Evolutionary conservation across 2,113 vertebrate species (phyloP).

Genomic region (Trogon surrucura): DNA sequence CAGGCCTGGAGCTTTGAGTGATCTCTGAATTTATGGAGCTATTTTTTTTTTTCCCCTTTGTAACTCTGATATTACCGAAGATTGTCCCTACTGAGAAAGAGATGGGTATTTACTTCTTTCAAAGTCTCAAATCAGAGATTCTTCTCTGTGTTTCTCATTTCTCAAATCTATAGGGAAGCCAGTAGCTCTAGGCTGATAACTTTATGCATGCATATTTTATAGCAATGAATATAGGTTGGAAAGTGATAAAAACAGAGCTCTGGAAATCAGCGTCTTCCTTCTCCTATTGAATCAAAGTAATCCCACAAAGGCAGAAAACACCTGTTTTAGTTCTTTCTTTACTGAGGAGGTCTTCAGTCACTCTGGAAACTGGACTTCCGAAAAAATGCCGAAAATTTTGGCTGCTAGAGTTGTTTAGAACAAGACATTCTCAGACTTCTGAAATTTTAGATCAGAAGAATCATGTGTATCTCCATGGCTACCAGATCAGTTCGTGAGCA

Average conservation of each 20-base stretch:
- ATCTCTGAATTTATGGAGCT: background rate
- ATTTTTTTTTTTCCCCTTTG: background rate
- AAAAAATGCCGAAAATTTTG: background rate
- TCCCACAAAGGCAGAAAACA: background rate
- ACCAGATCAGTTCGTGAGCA: constrained; percentile 29
- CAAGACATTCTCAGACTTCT: constrained; percentile 36
- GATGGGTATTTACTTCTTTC: constrained; percentile 28
- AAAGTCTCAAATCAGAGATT: background rate
- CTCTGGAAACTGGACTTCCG: background rate
- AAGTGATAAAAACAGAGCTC: constrained; percentile 17
- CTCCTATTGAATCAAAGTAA: background rate
- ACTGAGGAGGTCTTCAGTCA: background rate
- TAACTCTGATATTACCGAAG: background rate
- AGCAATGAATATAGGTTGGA: background rate
- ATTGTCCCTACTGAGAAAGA: background rate
- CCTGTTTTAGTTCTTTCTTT: background rate
- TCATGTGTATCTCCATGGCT: constrained; percentile 53
- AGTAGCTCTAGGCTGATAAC: constrained; percentile 35
- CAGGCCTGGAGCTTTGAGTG: background rate
- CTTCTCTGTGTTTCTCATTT: constrained; percentile 15
- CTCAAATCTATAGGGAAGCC: constrained; percentile 38
- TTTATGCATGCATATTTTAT: constrained; percentile 51
- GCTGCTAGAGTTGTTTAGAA: constrained; percentile 17
- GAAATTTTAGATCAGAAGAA: constrained; percentile 51
- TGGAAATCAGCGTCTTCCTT: background rate